Conservation (phyloP, 2,888 invertebrate genomes). For the Steinernema hermaphroditum region DNA sequence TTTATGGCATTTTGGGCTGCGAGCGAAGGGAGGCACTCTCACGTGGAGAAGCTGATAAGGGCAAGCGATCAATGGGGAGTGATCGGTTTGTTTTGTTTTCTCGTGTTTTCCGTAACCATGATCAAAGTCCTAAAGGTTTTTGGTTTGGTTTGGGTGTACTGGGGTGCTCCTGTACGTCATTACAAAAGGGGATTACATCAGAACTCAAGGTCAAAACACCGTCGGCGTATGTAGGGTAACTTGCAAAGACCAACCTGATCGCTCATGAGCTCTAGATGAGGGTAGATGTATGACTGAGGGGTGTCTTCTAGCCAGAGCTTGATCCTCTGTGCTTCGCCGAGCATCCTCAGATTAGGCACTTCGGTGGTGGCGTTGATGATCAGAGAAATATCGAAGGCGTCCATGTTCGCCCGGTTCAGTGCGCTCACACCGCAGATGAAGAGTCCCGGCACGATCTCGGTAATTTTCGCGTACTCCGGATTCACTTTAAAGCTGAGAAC, state of each 20-base stretch:
- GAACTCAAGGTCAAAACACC: too few relatives aligned
- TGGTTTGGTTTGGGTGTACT: too few relatives aligned
- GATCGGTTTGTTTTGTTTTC: constrained; percentile 2
- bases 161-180: too few relatives aligned
- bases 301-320: constrained; percentile 66
- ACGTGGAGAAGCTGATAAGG: too few relatives aligned
- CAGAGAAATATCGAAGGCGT: constrained; percentile 74
- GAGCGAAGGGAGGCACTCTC: too few relatives aligned
- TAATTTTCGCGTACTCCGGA: constrained; percentile 61
- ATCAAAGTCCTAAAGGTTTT: not conserved
- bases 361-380: constrained; percentile 83
- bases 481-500: constrained; percentile 61
- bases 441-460: constrained; percentile 71
- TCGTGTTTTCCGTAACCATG: constrained; percentile 7
- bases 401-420: constrained; percentile 73
- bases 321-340: constrained; percentile 63
- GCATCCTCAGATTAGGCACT: constrained; percentile 64
- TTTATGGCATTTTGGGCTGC: too few relatives aligned
- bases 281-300: constrained; percentile 60
- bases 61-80: not conserved
- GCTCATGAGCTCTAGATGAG: constrained; percentile 60
- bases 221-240: too few relatives aligned
- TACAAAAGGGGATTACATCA: too few relatives aligned
- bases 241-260: constrained; percentile 52
- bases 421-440: constrained; percentile 81